Base-by-base conservation (phyloP, 2,888 invertebrate genomes). In the Amphipyra berbera region DNA sequence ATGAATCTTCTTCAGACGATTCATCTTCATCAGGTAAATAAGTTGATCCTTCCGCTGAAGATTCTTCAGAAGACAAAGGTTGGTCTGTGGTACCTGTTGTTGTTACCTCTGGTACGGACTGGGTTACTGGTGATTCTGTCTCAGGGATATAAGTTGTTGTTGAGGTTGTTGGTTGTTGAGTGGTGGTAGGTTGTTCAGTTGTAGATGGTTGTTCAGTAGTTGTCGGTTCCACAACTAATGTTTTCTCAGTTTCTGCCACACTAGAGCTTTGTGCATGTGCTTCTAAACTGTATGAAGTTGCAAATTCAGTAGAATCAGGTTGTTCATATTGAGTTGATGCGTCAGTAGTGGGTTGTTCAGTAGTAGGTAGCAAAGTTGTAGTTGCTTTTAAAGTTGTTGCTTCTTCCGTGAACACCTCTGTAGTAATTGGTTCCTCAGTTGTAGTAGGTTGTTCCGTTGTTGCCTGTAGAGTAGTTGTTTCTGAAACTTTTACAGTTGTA, bases 201-300 rank as follows among this genome's bases (percentile, higher is more conserved):
- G 21, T 44, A 6, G 12, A 21, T 44, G 33, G 10, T 37, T 15
- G 10, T 37, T 48, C 14, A 3, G 35, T 37, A 6, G 46, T 33
- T 1, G 9, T 13, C 30, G 35, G 47, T 15, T 48, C 35, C 15
- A 15, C 15, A 15, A 15, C 15, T 7, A 14, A 37, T 15, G 42
- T 9, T 9, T 37, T 12, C 15, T 37, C 35, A 15, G 12, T 35
- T 15, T 33, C 14, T 35, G 14, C 0, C 13, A 8, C 30, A 30
- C 35, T 35, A 33, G 47, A 14, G 6, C 14, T 5, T 47, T 35
- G 21, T 12, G 21, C 14, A 14, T 52, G 30, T 1, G 30, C 10
- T 52, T 52, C 52, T 14, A 12, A 42, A n/a, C n/a, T 15, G 10
- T 52, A 41, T 2, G 42, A 15, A 33, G 33, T 42, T 15, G 12